Base-by-base conservation (phyloP, 2,797 vertebrate species). In the Phataginus tetradactyla region DNA sequence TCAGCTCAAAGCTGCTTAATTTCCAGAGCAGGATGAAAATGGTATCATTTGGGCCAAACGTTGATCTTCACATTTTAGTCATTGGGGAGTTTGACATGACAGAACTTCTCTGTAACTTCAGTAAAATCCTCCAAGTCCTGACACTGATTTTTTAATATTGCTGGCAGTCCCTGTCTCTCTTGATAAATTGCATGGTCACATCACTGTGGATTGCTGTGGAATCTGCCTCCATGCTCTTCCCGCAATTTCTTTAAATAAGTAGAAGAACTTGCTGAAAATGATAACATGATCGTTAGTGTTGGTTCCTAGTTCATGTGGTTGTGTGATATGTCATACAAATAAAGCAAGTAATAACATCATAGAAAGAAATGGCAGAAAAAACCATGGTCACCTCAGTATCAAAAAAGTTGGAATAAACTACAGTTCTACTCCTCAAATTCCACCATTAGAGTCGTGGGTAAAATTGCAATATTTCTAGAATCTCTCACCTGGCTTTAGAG, bases 11-110 rank as follows among this genome's bases (percentile, higher is more conserved):
- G 86, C n/a, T 95, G 66, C 93, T 98, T 98, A 96, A 96, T 97
- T 98, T 98, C 94, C 74, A 18, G 77, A 95, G 39, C 74, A 95
- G 71, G 66, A 83, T 0, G 49, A 98, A 97, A 98, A 98, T 66
- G 0, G 63, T 97, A 84, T 95, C 86, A 95, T 95, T 98, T 79
- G 81, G 94, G 85, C 94, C 96, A 68, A 75, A 32, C 0, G 0
- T 74, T 95, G 96, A 97, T 96, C 86, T 94, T 97, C 59, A 90
- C 75, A 85, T 39, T 85, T 84, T 53, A 71, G 81, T 95, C 87
- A 57, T 20, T 80, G 49, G 42, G 53, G 75, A 95, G 63, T 87
- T 7, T 74, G 95, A 53, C 21, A 72, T 74, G 95, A 53, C 21
- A 72, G 29, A 96, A 89, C 77, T 92, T 87, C 77, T 90, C 66